Conservation (phyloP, 1,140 invertebrate genomes). For the Penaeus indicus region DNA sequence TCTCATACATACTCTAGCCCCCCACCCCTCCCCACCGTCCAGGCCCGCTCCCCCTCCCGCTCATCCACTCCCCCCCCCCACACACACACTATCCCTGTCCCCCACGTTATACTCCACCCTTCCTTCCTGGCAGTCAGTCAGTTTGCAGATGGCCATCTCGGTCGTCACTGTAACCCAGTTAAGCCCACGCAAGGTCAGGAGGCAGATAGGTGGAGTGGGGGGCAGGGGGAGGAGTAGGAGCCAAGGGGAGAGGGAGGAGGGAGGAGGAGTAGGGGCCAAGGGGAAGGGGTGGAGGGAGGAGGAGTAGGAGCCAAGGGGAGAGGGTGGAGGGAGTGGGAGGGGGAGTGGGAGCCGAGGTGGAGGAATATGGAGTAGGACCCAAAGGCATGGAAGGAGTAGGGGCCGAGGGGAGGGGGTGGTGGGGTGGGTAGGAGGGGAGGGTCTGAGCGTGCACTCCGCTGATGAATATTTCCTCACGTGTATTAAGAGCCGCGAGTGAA, state of each 20-base stretch:
- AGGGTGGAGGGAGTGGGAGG: not conserved
- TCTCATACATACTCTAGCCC: not conserved
- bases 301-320: not conserved
- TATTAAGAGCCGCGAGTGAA: no score
- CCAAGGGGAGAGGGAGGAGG: not conserved
- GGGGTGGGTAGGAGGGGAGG: not conserved
- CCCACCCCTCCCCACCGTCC: not conserved
- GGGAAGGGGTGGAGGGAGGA: not conserved
- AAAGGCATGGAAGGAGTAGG: not conserved
- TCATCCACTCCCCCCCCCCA: slow-evolving; percentile 5
- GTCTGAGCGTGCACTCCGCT: not conserved
- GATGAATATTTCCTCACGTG: no score
- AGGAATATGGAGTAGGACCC: not conserved
- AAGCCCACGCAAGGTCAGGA: not conserved
- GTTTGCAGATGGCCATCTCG: not conserved
- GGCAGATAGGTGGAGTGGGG: not conserved
- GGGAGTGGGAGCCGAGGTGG: not conserved
- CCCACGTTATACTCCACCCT: not conserved
- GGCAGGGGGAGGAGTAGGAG: no score
- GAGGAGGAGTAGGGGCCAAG: not conserved
- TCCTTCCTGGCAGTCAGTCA: not conserved
- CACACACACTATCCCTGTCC: not conserved
- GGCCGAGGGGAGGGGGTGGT: not conserved
- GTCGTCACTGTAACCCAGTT: not conserved
- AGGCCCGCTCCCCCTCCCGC: slow-evolving; percentile 8